Base-by-base conservation (phyloP, 2,888 invertebrate species). In the Cecidostiba fungosa region DNA sequence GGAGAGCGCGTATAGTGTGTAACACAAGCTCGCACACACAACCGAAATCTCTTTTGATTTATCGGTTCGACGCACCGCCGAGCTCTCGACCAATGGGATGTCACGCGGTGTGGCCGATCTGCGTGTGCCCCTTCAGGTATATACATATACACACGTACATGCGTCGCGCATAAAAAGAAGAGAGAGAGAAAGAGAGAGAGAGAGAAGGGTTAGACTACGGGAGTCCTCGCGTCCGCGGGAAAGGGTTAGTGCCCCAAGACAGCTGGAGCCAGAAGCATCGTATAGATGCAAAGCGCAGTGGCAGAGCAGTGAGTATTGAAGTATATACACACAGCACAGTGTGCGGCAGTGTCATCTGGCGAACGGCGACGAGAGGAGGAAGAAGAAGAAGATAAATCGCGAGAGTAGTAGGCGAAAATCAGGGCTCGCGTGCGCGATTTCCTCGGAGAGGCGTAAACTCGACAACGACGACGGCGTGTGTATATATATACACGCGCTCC, bases 31-130 rank as follows among this genome's bases (percentile, higher is more conserved):
- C 54, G 79, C 54, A 2, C 19, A 59, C 54, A n/a, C 77, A 87
- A 87, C 83, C 87, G 85, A 87, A 87, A 85, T 85, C 77, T 84
- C 85, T 84, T 83, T 85, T 87, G 85, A 87, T 87, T 85, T 87
- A 85, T 87, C 85, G 87, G 81, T 43, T 29, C 62, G 85, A 50
- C 85, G 81, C 79, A 74, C 77, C 62, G 79, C 16, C n/a, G n/a
- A n/a, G 78, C 62, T 26, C 36, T 59, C 72, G 78, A 82, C 86
- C 86, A 84, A 82, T 86, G 77, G 84, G 81, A 86, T 69, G 80
- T 84, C 73, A 69, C 73, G 80, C 8, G 43, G 73, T 70, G 66
- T 66, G 19, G n/a, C 47, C 36, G 50, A 81, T 29, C 29, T 36
- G 36, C n/a, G 26, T 29, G 29, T 39, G 47, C 8, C 43, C 50